A percentile compares a stretch with the other conserved stretches of the same genome.
These are phyloP conservation scores for Urocitellus parryii DNA, from an alignment of 2,113 vertebrate genomes.

Conservation along the genomic window DNA sequence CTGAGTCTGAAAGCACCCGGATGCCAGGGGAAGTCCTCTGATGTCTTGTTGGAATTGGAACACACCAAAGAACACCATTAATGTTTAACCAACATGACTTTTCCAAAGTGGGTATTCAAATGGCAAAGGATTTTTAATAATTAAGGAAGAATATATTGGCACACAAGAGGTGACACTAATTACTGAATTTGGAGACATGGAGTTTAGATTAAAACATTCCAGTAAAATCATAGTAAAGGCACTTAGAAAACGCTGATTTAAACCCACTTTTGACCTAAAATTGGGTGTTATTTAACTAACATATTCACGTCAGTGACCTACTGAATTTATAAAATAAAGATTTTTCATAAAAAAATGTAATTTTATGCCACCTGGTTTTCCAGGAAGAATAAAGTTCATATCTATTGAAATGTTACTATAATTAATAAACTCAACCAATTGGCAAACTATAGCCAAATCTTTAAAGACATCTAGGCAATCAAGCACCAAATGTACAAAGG, in stretches of 20 bases:
- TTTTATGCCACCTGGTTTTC: not conserved
- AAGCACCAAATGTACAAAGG: not conserved
- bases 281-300: not conserved
- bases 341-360: not conserved
- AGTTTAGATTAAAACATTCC: not conserved
- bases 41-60: not conserved
- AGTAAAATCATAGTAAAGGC: not conserved
- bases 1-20: not conserved
- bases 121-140: not conserved
- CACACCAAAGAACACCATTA: not conserved
- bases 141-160: not conserved
- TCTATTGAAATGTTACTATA: not conserved
- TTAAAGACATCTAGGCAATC: not conserved
- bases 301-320: not conserved
- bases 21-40: not conserved
- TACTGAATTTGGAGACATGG: not conserved
- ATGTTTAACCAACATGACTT: not conserved
- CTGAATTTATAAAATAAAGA: not conserved
- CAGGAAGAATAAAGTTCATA: not conserved
- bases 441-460: not conserved
- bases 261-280: not conserved
- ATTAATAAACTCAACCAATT: not conserved
- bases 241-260: not conserved
- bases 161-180: not conserved
- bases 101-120: not conserved